phyloP scores from a whole-genome alignment of 92 coral and sea anemone species.

The Phenganax stokvisi region DNA sequence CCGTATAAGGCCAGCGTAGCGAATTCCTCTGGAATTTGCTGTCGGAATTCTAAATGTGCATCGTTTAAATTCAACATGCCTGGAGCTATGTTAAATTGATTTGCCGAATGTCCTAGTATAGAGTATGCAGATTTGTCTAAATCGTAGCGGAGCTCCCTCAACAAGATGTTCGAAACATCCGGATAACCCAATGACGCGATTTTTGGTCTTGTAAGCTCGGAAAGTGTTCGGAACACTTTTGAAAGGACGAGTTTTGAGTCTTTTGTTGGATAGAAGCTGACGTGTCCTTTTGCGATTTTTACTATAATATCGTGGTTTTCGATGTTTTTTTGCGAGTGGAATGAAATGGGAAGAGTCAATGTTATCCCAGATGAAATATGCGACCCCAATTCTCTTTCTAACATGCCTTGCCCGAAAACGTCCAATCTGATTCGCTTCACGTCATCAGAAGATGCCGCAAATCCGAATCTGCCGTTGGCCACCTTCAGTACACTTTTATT shows the following conservation, averaged over 20 bases:
- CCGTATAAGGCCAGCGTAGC: slow-evolving; percentile 83
- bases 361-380: slow-evolving; percentile 86
- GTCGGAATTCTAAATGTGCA: slow-evolving; percentile 64
- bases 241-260: slow-evolving; percentile 71
- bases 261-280: slow-evolving; percentile 64
- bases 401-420: slow-evolving; percentile 83
- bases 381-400: slow-evolving; percentile 72
- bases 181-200: slow-evolving; percentile 77
- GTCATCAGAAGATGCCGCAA: slow-evolving; percentile 90
- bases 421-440: slow-evolving; percentile 80
- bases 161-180: slow-evolving; percentile 52
- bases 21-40: slow-evolving; percentile 77
- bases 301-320: slow-evolving; percentile 73
- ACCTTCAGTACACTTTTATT: slow-evolving; percentile 72
- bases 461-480: slow-evolving; percentile 68
- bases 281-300: slow-evolving; percentile 59
- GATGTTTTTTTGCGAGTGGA: slow-evolving; percentile 61
- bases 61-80: slow-evolving; percentile 61
- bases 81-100: slow-evolving; percentile 63
- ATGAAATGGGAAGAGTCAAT: slow-evolving; percentile 58
- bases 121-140: slow-evolving; percentile 69
- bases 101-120: slow-evolving; percentile 60
- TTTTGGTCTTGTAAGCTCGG: slow-evolving; percentile 65
- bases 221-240: slow-evolving; percentile 73
- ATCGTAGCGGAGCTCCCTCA: slow-evolving; percentile 75